These are phyloP conservation scores for Physella acuta DNA, from an alignment of 1,140 invertebrate genomes.

Conservation along the genomic window DNA sequence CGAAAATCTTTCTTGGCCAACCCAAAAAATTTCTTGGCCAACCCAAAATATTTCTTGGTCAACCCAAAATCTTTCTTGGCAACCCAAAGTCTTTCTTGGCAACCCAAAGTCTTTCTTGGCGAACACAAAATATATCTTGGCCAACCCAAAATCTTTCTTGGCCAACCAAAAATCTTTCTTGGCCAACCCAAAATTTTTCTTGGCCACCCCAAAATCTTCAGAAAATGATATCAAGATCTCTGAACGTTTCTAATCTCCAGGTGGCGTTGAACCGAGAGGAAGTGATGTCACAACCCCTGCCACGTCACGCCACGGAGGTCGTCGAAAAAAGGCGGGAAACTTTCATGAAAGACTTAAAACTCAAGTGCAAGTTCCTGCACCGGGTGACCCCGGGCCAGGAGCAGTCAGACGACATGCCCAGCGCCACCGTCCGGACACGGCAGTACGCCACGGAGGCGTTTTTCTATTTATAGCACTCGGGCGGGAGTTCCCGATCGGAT, in stretches of 20 bases:
- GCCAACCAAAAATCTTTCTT: too few species aligned
- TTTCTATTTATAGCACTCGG: conserved; percentile 26
- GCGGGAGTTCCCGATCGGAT: too few species aligned
- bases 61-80: too few species aligned
- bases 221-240: conserved; percentile 1
- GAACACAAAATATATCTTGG: too few species aligned
- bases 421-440: conserved; percentile 13
- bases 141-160: too few species aligned
- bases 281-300: not conserved
- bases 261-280: conserved; percentile 18
- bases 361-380: conserved; percentile 25
- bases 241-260: conserved; percentile 14
- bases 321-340: not conserved
- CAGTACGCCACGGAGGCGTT: conserved; percentile 21
- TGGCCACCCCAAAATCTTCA: not conserved
- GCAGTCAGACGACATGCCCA: conserved; percentile 19
- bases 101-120: too few species aligned
- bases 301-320: conserved; percentile 13
- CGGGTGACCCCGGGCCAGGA: conserved; percentile 4
- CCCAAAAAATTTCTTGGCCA: too few species aligned
- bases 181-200: too few species aligned
- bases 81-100: too few species aligned
- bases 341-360: conserved; percentile 19
- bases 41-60: too few species aligned
- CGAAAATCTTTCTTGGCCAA: too few species aligned